Evolutionary conservation across 2,888 invertebrate species (phyloP), one percentile per base, ranked within the genome.

Genomic region (Coenonympha glycerion): DNA sequence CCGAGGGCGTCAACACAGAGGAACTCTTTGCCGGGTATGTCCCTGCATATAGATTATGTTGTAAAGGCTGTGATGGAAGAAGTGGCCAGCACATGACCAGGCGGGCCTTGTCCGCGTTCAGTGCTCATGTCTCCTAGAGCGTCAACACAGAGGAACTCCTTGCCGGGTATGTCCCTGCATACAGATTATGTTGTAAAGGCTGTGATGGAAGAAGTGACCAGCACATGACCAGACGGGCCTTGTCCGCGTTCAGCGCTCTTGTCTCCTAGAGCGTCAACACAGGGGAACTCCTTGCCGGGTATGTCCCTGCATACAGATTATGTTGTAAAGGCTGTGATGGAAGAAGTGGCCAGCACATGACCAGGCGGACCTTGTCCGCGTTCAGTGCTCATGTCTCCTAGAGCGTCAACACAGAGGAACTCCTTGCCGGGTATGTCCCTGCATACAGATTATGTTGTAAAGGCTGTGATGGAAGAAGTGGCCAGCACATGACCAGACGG

Each of bases 21-120:
- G 62, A 88, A 88, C 62, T 88, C 88, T 5, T 69, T 88, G 53
- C 88, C 88, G 48, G 88, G 88, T 87, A 55, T 24, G 21, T 31
- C 18, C 30, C n/a, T n/a, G n/a, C n/a, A n/a, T n/a, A n/a, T n/a
- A n/a, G n/a, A n/a, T n/a, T n/a, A n/a, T n/a, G n/a, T n/a, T n/a
- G n/a, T n/a, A n/a, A n/a, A n/a, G n/a, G n/a, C n/a, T n/a, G n/a
- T n/a, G n/a, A n/a, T n/a, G n/a, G n/a, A n/a, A 49, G 84, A 86
- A 44, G 84, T 84, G 64, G 93, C 95, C 95, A 95, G 69, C 95
- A 95, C 72, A 91, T 96, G 72, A 89, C 92, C 52, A 87, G 91
- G 59, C 86, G 89, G 64, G 79, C 84, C 34, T 64, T 84, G 28
- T 77, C 85, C 84, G 30, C 71, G 83, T 1, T 84, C 86, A 1